phyloP scores from a whole-genome alignment of 2,888 invertebrate species.

The Scelioninae gen. 1 region DNA sequence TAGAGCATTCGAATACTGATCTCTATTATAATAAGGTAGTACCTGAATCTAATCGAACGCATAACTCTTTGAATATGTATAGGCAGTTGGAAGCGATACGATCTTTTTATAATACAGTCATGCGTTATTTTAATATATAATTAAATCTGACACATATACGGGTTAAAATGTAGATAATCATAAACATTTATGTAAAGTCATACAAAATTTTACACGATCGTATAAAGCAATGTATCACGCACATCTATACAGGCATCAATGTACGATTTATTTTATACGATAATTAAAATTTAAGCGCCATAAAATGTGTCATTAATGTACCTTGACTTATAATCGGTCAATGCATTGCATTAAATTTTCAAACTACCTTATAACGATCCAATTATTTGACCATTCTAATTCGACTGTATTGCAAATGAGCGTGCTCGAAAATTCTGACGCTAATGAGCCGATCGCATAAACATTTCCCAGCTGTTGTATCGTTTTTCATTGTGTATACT shows the following conservation, averaged over 20 bases:
- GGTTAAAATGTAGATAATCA: background rate
- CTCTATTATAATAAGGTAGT: background rate
- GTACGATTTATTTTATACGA: conserved; percentile 8
- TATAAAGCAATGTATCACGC: conserved; percentile 10
- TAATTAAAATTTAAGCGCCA: conserved; percentile 4
- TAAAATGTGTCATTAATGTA: conserved; percentile 4
- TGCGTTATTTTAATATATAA: conserved; percentile 15
- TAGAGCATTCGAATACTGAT: background rate
- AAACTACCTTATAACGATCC: conserved; percentile 1
- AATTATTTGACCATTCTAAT: conserved; percentile 18
- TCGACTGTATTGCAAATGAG: conserved; percentile 5
- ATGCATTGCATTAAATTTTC: background rate
- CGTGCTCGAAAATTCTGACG: conserved; percentile 6
- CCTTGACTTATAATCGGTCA: background rate
- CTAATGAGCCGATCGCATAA: conserved; percentile 4
- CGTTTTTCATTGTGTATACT: conserved; percentile 20
- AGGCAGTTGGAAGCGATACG: background rate
- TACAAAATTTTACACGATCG: background rate
- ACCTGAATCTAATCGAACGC: conserved; percentile 10
- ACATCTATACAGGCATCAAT: conserved; percentile 12
- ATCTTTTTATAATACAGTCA: background rate
- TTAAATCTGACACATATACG: conserved; percentile 24
- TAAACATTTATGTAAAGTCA: conserved; percentile 21
- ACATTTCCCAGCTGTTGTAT: conserved; percentile 3
- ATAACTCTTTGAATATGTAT: background rate